Conservation (phyloP, 1,140 invertebrate species). For the Drosophila miranda region DNA sequence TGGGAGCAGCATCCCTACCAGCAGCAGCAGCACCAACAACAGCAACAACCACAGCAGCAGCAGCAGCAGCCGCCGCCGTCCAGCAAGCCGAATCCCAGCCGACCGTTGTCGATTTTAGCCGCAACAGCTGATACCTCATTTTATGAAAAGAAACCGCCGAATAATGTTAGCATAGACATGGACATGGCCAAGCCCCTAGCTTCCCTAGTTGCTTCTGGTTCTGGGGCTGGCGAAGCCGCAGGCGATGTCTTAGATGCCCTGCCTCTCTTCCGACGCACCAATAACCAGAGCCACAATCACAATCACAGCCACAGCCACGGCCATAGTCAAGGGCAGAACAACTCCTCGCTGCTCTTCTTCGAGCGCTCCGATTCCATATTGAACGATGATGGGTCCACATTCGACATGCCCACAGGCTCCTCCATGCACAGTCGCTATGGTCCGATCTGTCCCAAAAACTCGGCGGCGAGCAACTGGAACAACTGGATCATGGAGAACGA, state of each 20-base stretch:
- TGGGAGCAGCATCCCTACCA: constrained; percentile 36
- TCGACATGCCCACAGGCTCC: constrained; percentile 86
- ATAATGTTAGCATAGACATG: constrained; percentile 65
- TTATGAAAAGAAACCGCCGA: constrained; percentile 79
- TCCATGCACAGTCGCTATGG: constrained; percentile 87
- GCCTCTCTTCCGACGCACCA: constrained; percentile 39
- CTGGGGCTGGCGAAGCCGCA: constrained; percentile 7
- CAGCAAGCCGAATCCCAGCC: constrained; percentile 66
- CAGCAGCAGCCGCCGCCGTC: constrained; percentile 58
- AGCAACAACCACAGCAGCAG: constrained; percentile 28
- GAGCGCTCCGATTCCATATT: constrained; percentile 86
- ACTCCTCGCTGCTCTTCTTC: constrained; percentile 78
- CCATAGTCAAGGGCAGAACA: constrained; percentile 21
- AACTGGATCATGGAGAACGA: constrained; percentile 59
- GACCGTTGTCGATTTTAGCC: constrained; percentile 65
- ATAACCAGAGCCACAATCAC: constrained; percentile 19
- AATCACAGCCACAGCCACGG: constrained; percentile 21
- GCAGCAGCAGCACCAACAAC: constrained; percentile 28
- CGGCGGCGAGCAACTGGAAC: constrained; percentile 59
- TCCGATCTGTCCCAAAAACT: constrained; percentile 88
- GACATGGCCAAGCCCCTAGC: constrained; percentile 36
- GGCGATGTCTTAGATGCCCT: constrained; percentile 44
- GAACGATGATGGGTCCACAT: constrained; percentile 89
- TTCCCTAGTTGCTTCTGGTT: background rate
- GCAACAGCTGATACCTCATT: constrained; percentile 79